A percentile compares a stretch with the other conserved stretches of the same genome.
phyloP scores from a whole-genome alignment of 2,797 vertebrate genomes.

The Pangasius sanitwongsei region DNA sequence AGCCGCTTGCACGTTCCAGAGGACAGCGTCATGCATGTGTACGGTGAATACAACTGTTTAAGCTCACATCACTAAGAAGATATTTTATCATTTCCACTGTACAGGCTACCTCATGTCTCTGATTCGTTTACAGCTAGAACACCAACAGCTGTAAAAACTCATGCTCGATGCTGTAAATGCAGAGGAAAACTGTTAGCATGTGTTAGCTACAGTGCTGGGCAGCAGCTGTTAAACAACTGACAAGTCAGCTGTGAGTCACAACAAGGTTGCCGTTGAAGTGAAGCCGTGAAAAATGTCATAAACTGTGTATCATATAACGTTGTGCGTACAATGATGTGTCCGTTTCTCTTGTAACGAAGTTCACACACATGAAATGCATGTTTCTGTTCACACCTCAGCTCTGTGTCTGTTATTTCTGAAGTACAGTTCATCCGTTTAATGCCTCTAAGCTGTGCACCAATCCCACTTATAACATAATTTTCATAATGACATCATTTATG shows the following conservation, averaged over 20 bases:
- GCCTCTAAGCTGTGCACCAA: not conserved
- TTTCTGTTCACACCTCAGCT: not conserved
- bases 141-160: not conserved
- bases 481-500: too few relatives aligned
- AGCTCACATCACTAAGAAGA: not conserved
- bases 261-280: not conserved
- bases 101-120: not conserved
- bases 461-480: too few relatives aligned
- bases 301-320: not conserved
- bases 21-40: not conserved
- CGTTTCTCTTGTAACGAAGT: not conserved
- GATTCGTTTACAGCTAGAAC: not conserved
- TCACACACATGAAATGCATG: not conserved
- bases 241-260: slow-evolving; percentile 25
- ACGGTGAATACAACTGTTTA: not conserved
- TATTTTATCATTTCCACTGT: not conserved
- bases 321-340: not conserved
- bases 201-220: too few relatives aligned
- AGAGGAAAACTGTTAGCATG: not conserved
- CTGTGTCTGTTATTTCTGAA: not conserved
- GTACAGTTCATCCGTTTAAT: not conserved
- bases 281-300: not conserved
- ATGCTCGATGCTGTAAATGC: not conserved
- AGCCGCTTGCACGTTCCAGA: not conserved
- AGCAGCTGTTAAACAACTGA: slow-evolving; percentile 16